Base-by-base conservation (phyloP, 1,140 invertebrate species). In the Conopomorpha cramerella region DNA sequence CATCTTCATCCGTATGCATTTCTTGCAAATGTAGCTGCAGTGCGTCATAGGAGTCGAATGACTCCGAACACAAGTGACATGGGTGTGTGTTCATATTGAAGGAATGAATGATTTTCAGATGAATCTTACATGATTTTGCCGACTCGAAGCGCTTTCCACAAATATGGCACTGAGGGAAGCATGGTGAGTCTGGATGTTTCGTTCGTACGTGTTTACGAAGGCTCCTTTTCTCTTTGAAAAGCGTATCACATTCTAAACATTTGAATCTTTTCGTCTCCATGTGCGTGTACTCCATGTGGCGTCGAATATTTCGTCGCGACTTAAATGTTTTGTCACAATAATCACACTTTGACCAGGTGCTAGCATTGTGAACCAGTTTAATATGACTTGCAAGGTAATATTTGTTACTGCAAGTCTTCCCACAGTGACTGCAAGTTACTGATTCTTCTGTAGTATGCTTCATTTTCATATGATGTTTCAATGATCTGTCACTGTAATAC, bases 201-300 rank as follows among this genome's bases (percentile, higher is more conserved):
- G 49, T 48, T 2, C 62, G 36, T 0, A 72, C 51, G 26, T 72
- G 67, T 34, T 67, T 72, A 8, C 67, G 17, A 7, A 72, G 30
- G 30, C 63, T 72, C 1, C 64, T 27, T 34, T 65, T 65, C 30
- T 72, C 67, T 50, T 71, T 71, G 11, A 68, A 68, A 2, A 67
- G 16, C 0, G 52, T 63, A 7, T 58, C 55, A 6, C 67, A 72
- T 35, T 66, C 67, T 1, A 61, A 46, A 34, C 67, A 72, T 34
- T 64, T 72, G 13, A 63, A 55, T 17, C 64, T 36, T 23, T 59
- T 54, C 49, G 57, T 61, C 0, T 59, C 59, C 8, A 61, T 38
- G 43, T 70, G 61, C 0, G 51, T 64, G 19, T 60, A 61, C 18
- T 65, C 55, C 0, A 64, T 64, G 12, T 67, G 63, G 1, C 57